Percentiles rank a stretch among this genome's conserved stretches.
Evolutionary conservation across 1,140 invertebrate species (phyloP).

Genomic region (Subanguina moxae): DNA sequence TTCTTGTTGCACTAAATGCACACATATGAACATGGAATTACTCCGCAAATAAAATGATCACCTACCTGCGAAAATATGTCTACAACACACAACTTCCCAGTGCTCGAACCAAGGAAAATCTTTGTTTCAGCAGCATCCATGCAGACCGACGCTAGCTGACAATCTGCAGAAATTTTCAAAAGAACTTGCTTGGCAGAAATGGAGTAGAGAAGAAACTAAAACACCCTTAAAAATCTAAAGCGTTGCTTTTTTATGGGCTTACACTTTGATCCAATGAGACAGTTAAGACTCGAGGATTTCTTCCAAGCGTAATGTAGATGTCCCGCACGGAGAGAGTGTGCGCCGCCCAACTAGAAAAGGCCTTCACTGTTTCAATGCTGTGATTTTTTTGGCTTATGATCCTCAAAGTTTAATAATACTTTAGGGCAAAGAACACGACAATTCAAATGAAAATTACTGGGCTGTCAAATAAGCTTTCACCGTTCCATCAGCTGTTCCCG

Average conservation of each 20-base stretch:
- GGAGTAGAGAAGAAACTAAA: background rate
- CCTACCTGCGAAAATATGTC: background rate
- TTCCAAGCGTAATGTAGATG: constrained; percentile 11
- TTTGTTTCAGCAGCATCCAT: constrained; percentile 17
- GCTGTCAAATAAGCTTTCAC: constrained; percentile 8
- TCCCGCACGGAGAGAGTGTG: constrained; percentile 16
- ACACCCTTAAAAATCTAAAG: background rate
- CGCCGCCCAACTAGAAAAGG: background rate
- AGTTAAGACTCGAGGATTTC: constrained; percentile 8
- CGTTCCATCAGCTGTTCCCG: constrained; percentile 15
- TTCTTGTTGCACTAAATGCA: no score
- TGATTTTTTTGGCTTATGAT: background rate
- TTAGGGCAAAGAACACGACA: background rate
- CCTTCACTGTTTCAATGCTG: constrained; percentile 7
- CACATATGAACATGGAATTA: background rate
- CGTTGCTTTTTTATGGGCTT: background rate
- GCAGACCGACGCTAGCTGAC: constrained; percentile 3
- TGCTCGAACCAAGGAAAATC: constrained; percentile 2
- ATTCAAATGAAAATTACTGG: background rate
- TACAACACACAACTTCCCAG: constrained; percentile 10
- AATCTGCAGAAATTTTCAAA: constrained; percentile 14
- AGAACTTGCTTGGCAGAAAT: constrained; percentile 5
- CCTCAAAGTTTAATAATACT: background rate
- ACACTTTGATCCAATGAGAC: constrained; percentile 13
- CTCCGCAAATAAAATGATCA: background rate